Base-by-base conservation (phyloP, 2,888 invertebrate genomes). In the Malacosoma neustria region DNA sequence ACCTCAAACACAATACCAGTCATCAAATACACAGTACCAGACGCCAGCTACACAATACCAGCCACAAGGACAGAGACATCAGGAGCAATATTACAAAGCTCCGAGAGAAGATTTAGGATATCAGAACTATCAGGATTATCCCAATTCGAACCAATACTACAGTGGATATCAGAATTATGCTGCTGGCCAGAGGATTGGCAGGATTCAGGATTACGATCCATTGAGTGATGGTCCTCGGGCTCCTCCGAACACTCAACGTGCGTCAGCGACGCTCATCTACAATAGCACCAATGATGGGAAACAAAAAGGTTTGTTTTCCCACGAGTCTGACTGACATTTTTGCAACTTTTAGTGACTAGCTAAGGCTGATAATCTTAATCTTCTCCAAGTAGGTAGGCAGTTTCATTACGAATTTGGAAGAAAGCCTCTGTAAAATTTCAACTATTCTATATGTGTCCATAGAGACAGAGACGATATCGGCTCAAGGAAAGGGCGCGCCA, bases 241-340 rank as follows among this genome's bases (percentile, higher is more conserved):
- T 34, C 87, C 89, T 42, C 92, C 92, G 1, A 93, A 92, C 62
- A 91, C 94, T 3, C 90, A 92, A 42, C 87, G 94, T 54, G 91
- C 92, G 55, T 92, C 93, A 3, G 93, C 94, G 36, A 95, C 94
- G 12, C 88, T 96, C 48, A 94, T 96, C 59, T 96, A 95, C 74
- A 94, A 94, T 54, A 69, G 81, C 58, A 76, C 80, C 35, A 72
- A 57, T 42, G 81, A 84, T 41, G 72, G 66, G 6, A 77, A 71
- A 46, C 45, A 49, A 31, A 40, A 76, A 79, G 81, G 81, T 81
- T 64, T 60, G 74, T 66, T 6, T n/a, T n/a, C n/a, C n/a, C n/a
- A 12, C 31, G 34, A n/a, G n/a, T n/a, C n/a, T 22, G 5, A 22
- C 22, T 22, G 22, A 7, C 7, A 3, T 22, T 22, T 22, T 3